Conservation (phyloP, 2,888 invertebrate species). For the Agrotis clavis region DNA sequence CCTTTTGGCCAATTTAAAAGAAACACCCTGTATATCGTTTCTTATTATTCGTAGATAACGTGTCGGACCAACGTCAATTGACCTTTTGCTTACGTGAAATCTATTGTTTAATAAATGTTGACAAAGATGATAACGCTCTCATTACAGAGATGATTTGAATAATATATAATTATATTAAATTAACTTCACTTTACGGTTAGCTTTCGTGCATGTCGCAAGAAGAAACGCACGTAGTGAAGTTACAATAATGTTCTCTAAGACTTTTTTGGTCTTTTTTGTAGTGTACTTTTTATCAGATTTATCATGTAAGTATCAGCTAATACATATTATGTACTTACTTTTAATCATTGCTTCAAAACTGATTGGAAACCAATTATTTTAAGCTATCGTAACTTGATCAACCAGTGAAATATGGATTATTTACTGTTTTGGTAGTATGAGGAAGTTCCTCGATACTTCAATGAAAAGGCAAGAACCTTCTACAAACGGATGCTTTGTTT, state of each 20-base stretch:
- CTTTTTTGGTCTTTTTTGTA: conserved; percentile 28
- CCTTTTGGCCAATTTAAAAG: too few relatives aligned
- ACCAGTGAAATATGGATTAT: too few relatives aligned
- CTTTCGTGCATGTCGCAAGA: conserved; percentile 1
- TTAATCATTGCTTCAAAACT: too few relatives aligned
- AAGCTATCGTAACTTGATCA: too few relatives aligned
- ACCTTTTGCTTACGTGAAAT: not conserved
- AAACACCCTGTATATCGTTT: too few relatives aligned
- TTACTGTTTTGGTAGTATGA: too few relatives aligned
- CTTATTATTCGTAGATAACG: conserved; percentile 2
- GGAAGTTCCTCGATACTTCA: too few relatives aligned
- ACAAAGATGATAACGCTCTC: not conserved
- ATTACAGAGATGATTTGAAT: not conserved
- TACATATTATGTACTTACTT: too few relatives aligned
- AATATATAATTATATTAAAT: too few relatives aligned
- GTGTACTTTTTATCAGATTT: conserved; percentile 21
- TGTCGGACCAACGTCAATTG: not conserved
- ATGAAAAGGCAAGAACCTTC: too few relatives aligned
- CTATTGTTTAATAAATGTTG: not conserved
- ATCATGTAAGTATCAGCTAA: conserved; percentile 51
- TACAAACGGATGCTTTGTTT: too few relatives aligned
- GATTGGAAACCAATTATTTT: too few relatives aligned
- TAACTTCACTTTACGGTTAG: conserved; percentile 10
- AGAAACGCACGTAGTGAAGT: conserved; percentile 1
- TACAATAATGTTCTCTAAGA: conserved; percentile 38